phyloP scores from a whole-genome alignment of 2,888 invertebrate genomes.

The Atethmia centrago region DNA sequence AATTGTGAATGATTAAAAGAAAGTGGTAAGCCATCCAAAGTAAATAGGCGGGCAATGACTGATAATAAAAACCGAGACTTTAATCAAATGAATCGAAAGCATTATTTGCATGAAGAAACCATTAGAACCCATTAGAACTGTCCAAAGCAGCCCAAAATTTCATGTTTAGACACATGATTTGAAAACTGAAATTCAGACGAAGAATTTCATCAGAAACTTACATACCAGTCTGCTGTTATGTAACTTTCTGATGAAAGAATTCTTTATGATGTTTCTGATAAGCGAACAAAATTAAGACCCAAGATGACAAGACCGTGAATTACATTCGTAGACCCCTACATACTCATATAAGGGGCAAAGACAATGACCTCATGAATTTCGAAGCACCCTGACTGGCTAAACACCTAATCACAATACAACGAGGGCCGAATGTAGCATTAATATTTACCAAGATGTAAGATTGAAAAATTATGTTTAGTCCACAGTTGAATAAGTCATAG shows the following conservation, averaged over 20 bases:
- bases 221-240: not conserved
- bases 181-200: not conserved
- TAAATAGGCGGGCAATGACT: constrained; percentile 24
- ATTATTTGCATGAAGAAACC: constrained; percentile 6
- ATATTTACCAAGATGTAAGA: constrained; percentile 58
- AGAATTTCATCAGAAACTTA: constrained; percentile 25
- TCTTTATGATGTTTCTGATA: no score
- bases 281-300: constrained; percentile 23
- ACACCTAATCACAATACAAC: constrained; percentile 67
- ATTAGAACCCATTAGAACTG: not conserved
- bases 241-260: no score
- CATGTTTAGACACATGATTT: not conserved
- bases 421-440: constrained; percentile 55
- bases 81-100: constrained; percentile 8
- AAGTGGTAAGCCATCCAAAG: not conserved
- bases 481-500: constrained; percentile 39
- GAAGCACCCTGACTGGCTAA: constrained; percentile 64
- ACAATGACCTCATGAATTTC: constrained; percentile 76
- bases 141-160: not conserved
- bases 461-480: constrained; percentile 43
- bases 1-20: constrained; percentile 11
- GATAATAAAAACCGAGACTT: constrained; percentile 12
- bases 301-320: constrained; percentile 7
- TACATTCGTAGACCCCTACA: constrained; percentile 34
- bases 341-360: constrained; percentile 49